Evolutionary conservation across 2,888 invertebrate genomes (phyloP).

Genomic region (Drosophila anomalata): DNA sequence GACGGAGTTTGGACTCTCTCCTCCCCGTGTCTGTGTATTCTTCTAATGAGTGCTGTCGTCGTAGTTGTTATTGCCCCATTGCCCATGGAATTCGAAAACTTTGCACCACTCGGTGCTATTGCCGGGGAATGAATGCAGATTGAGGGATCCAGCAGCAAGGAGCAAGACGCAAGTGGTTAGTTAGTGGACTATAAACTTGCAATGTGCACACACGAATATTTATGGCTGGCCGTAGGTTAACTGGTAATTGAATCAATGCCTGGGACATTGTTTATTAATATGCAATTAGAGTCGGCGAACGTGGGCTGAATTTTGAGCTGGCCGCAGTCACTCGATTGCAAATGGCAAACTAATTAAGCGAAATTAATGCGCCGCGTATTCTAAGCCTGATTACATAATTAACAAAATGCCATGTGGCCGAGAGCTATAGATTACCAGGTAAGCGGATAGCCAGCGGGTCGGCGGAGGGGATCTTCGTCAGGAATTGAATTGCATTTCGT

Average conservation of each 20-base stretch:
- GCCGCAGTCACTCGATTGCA: conserved; percentile 16
- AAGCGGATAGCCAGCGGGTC: conserved; percentile 4
- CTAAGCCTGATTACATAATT: conserved; percentile 54
- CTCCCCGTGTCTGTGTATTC: conserved; percentile 16
- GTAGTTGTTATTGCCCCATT: conserved; percentile 12
- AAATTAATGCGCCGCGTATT: conserved; percentile 57
- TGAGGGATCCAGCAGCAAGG: conserved; percentile 30
- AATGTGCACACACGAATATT: conserved; percentile 13
- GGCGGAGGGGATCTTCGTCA: background rate
- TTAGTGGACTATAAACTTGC: conserved; percentile 37
- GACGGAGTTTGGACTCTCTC: background rate
- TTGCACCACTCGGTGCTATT: background rate
- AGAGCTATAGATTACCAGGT: conserved; percentile 21
- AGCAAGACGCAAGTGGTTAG: conserved; percentile 41
- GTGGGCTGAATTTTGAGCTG: conserved; percentile 25
- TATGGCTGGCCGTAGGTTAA: conserved; percentile 11
- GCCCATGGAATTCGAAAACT: conserved; percentile 19
- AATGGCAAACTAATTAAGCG: conserved; percentile 48
- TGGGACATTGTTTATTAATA: conserved; percentile 56
- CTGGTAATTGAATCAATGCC: conserved; percentile 61
- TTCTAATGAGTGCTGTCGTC: conserved; percentile 28
- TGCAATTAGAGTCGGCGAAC: conserved; percentile 27
- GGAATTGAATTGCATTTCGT: conserved; percentile 5
- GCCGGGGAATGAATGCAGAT: conserved; percentile 62
- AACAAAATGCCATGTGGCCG: conserved; percentile 38